Base-by-base conservation (phyloP, 1,140 invertebrate species). In the Cherax destructor region DNA sequence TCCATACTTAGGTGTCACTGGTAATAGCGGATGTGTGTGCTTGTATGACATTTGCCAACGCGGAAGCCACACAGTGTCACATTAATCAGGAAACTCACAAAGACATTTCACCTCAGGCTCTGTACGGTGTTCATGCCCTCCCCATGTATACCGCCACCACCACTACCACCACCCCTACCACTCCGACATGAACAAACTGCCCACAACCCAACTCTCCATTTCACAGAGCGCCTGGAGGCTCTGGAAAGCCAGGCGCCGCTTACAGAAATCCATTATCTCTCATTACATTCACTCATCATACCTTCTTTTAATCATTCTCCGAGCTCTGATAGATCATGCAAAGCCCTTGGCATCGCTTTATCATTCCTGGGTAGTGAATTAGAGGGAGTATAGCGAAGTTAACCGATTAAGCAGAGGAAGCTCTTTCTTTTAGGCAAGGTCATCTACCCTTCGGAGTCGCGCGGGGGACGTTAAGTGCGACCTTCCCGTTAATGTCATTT, bases 401-500 rank as follows among this genome's bases (percentile, higher is more conserved):
- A 69, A 0, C 5, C 65, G 13, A 69, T 69, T 18, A 69, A 69
- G 65, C 65, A 6, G 65, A 18, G 65, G 65, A 69, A 50, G 41
- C 4, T 4, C 30, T 41, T 41, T 16, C 47, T 80, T 49, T 6
- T 16, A 21, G 41, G 78, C 78, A 80, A 80, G 78, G 78, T 80
- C 78, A 49, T 80, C 78, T 50, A 80, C 78, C 78, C n/a, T 80
- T 30, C 21, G 21, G 41, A 50, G 47, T 80, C 49, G 18, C 30
- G 30, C 78, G 24, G 78, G 10, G 49, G 52, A 80, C 78, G 13
- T 80, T 50, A 80, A 80, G 78, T 80, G 78, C 47, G 78, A 80
- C 78, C 78, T 80, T 80, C 47, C 78, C 78, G 78, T 80, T 80
- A 80, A 80, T 80, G 78, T 80, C 78, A 80, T 49, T 18, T 80